Evolutionary conservation across 1,140 invertebrate species (phyloP).

Genomic region (Aradophagus sp.): DNA sequence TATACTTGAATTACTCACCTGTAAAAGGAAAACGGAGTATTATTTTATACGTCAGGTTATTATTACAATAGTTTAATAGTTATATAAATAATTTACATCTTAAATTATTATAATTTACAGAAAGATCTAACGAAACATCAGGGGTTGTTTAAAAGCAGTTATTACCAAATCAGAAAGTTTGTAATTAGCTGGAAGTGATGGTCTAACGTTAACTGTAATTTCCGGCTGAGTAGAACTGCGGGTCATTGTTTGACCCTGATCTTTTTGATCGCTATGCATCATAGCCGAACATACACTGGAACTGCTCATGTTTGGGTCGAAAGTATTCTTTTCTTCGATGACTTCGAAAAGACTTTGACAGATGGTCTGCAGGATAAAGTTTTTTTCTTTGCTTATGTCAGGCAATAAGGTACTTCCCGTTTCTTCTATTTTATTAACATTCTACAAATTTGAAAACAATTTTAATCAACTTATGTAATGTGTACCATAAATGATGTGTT

Average conservation of each 20-base stretch:
- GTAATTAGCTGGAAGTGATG: constrained; percentile 16
- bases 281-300: constrained; percentile 9
- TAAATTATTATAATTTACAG: too few species aligned
- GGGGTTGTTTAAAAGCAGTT: too few species aligned
- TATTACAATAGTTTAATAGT: too few species aligned
- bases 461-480: too few species aligned
- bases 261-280: constrained; percentile 16
- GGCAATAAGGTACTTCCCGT: constrained; percentile 66
- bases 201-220: constrained; percentile 12
- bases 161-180: constrained; percentile 18
- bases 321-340: constrained; percentile 47
- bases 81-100: too few species aligned
- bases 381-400: constrained; percentile 55
- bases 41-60: too few species aligned
- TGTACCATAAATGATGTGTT: too few species aligned
- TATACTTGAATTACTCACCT: too few species aligned
- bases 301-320: constrained; percentile 40
- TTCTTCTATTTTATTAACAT: constrained; percentile 62
- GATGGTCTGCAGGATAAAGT: constrained; percentile 55
- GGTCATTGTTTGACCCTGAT: constrained; percentile 31
- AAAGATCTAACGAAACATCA: too few species aligned
- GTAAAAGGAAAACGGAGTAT: too few species aligned
- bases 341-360: constrained; percentile 58
- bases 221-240: constrained; percentile 51
- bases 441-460: constrained; percentile 44